phyloP scores from a whole-genome alignment of 2,888 invertebrate genomes.

The Parochlus steinenii region DNA sequence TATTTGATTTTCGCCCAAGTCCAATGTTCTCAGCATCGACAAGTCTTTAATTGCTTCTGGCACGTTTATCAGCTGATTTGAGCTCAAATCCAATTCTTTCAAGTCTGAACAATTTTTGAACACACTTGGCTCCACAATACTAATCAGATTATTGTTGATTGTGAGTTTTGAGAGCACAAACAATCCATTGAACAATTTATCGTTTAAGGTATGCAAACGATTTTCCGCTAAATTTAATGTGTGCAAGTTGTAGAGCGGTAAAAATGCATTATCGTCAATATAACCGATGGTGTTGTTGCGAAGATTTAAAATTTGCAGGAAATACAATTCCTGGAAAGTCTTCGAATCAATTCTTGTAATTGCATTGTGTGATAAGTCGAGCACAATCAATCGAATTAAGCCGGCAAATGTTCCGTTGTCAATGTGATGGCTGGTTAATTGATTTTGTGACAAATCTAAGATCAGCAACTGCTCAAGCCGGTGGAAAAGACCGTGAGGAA shows the following conservation, averaged over 20 bases:
- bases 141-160: slow-evolving; percentile 69
- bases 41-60: slow-evolving; percentile 71
- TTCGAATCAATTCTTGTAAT: slow-evolving; percentile 66
- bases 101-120: slow-evolving; percentile 78
- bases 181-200: slow-evolving; percentile 67
- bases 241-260: slow-evolving; percentile 75
- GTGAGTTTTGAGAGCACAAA: slow-evolving; percentile 72
- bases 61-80: slow-evolving; percentile 65
- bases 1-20: slow-evolving; percentile 85
- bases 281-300: slow-evolving; percentile 78
- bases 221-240: slow-evolving; percentile 82
- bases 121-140: slow-evolving; percentile 59
- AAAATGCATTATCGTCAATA: slow-evolving; percentile 73
- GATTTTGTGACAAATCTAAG: slow-evolving; percentile 70
- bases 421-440: slow-evolving; percentile 66
- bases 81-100: slow-evolving; percentile 77
- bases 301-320: slow-evolving; percentile 70
- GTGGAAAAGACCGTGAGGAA: slow-evolving; percentile 70
- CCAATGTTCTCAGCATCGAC: slow-evolving; percentile 68
- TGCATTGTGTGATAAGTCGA: slow-evolving; percentile 73
- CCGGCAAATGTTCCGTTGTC: slow-evolving; percentile 79
- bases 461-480: slow-evolving; percentile 69
- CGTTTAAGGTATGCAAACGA: slow-evolving; percentile 60
- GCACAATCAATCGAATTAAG: slow-evolving; percentile 63
- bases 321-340: slow-evolving; percentile 74